phyloP scores from a whole-genome alignment of 2,113 vertebrate genomes.

The Ophiodon elongatus region DNA sequence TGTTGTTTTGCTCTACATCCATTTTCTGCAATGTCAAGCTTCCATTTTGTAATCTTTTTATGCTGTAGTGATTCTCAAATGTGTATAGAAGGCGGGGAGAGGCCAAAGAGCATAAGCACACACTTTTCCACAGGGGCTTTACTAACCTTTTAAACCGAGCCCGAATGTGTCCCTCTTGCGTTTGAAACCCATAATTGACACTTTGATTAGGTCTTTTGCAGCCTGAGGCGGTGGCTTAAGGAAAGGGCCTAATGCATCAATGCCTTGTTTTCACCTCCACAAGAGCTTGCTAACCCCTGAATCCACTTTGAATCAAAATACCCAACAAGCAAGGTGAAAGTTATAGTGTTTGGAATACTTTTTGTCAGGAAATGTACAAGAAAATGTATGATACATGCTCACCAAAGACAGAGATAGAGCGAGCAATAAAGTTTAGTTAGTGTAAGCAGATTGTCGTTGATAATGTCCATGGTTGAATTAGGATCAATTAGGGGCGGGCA shows the following conservation, averaged over 20 bases:
- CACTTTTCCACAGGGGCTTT: constrained; percentile 37
- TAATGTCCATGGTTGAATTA: constrained; percentile 88
- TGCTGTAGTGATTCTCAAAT: neutral
- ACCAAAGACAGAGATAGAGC: constrained; percentile 40
- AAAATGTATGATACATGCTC: neutral
- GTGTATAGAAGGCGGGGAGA: neutral
- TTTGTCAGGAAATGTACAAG: constrained; percentile 19
- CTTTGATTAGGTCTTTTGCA: constrained; percentile 69
- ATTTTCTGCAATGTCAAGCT: neutral
- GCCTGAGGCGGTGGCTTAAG: constrained; percentile 56
- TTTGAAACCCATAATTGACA: constrained; percentile 72
- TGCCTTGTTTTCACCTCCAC: constrained; percentile 44
- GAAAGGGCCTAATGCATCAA: constrained; percentile 49
- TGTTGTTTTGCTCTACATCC: neutral
- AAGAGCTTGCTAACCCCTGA: constrained; percentile 9
- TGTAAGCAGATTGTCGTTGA: constrained; percentile 84
- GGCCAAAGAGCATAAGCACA: neutral
- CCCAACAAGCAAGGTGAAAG: neutral
- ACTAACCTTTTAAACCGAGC: constrained; percentile 75
- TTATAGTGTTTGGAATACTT: neutral
- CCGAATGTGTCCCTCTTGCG: constrained; percentile 62
- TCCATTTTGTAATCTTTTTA: neutral
- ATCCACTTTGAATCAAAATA: constrained; percentile 28
- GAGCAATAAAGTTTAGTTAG: constrained; percentile 68
- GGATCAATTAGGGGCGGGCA: constrained; percentile 86